Base-by-base conservation (phyloP, 1,140 invertebrate species). In the Araneus ventricosus region DNA sequence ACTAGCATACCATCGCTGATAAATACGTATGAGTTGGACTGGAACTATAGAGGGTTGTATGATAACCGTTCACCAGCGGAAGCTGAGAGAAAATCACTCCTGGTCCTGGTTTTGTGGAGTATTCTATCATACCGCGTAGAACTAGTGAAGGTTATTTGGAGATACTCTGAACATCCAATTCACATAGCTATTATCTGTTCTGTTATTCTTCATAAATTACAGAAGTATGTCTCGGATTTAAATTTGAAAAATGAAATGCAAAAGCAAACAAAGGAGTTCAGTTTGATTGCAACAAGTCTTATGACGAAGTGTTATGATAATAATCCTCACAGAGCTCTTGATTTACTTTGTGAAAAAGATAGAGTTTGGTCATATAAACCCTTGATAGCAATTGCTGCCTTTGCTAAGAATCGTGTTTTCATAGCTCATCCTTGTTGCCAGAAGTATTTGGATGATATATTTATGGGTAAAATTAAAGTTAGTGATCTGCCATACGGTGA, bases 341-440 rank as follows among this genome's bases (percentile, higher is more conserved):
- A 95, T 75, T 94, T 95, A 52, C 93, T 96, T 10, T 94, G 94
- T 94, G 94, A 95, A 79, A 94, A 94, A 34, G 94, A 95, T n/a
- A 94, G 94, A 24, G 95, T 95, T 85, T 96, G 95, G 94, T 95
- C 95, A 87, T 94, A 95, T 88, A 95, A 95, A 52, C 88, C 94
- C 1, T 84, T 93, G 2, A 84, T 94, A 2, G 94, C 94, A 30
- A 84, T 94, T 27, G 94, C 93, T 27, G 93, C 92, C 45, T 67
- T 57, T 39, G 94, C 93, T n/a, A 84, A 89, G 41, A 94, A 94
- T 85, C 57, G 67, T 17, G 41, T 22, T 20, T 96, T 96, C 94
- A 94, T 96, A 39, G 95, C 95, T 34, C 95, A 96, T 94, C 95
- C 95, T 24, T 95, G 95, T 90, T 96, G 95, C 94, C 95, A 96